These are phyloP conservation scores for Tauraco erythrolophus DNA, from an alignment of 2,113 vertebrate species.

Conservation along the genomic window DNA sequence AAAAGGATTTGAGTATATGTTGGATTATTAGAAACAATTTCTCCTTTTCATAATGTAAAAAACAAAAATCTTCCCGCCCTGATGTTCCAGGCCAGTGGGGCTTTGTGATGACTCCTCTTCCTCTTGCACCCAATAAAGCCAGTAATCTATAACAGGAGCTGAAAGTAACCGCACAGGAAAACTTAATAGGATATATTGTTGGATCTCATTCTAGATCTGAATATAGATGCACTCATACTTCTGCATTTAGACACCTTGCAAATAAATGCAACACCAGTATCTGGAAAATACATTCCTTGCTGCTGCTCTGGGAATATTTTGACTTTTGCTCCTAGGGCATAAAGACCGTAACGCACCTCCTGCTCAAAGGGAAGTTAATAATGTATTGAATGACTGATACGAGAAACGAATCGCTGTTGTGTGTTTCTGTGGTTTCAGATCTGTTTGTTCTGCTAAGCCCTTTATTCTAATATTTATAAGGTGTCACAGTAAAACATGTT, in stretches of 20 bases:
- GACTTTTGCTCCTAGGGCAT: not conserved
- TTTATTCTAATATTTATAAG: slow-evolving; percentile 60
- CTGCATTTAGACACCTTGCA: not conserved
- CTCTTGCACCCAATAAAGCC: not conserved
- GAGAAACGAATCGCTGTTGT: not conserved
- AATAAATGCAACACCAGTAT: not conserved
- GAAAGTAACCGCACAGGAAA: not conserved
- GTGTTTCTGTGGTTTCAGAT: slow-evolving; percentile 23
- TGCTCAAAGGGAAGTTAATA: slow-evolving; percentile 14
- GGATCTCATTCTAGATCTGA: not conserved
- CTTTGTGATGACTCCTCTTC: not conserved
- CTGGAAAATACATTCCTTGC: not conserved
- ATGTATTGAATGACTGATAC: slow-evolving; percentile 1
- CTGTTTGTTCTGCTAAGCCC: slow-evolving; percentile 39
- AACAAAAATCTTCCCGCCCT: not conserved
- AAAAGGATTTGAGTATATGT: not conserved
- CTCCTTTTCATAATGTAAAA: not conserved
- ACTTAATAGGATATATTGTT: not conserved
- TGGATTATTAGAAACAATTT: slow-evolving; percentile 22
- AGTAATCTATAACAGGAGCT: not conserved
- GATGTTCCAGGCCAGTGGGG: not conserved
- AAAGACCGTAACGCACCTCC: not conserved
- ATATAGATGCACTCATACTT: not conserved
- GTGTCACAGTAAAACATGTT: slow-evolving; percentile 19
- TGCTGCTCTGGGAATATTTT: not conserved